Evolutionary conservation across 1,140 invertebrate genomes (phyloP), one percentile per base, ranked within the genome.

Genomic region (Philopotamus ludificatus): DNA sequence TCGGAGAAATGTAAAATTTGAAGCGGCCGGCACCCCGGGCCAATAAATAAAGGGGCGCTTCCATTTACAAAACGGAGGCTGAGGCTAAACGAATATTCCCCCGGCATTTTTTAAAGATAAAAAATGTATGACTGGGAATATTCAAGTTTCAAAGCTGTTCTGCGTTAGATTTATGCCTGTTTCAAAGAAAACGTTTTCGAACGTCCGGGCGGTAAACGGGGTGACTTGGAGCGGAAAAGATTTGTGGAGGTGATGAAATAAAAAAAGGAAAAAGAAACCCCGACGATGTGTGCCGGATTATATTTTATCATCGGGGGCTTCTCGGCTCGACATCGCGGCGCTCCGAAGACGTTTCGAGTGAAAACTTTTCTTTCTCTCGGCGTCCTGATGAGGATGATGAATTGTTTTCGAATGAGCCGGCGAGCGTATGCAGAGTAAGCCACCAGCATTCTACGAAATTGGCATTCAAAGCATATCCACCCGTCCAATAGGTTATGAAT

Each of bases 141-240:
- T 60, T 60, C 57, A 60, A 60, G 42, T 60, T 60, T 60, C 57
- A 44, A 60, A 42, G 42, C 42, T 47, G 57, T 21, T 12, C 54
- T 58, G 54, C 39, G 44, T 26, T 15, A 60, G 57, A 60, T 60
- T 60, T 60, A 60, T 60, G 57, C 57, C 8, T 60, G 57, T 60
- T 60, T 60, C 28, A 60, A 60, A 60, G 57, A 60, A 60, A 60
- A 60, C 57, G 57, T 60, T 60, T 60, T 47, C 47, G 57, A 60
- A 47, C 28, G 47, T 60, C 42, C 42, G 57, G 55, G 57, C 21
- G 57, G 57, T 47, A 60, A 60, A 60, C 44, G 44, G 44, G 44
- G 44, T 41, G 42, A 39, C 42, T 28, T 47, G 42, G 26, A 60
- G 57, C 23, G 57, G 57, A 60, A 60, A 21, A 60, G 57, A 60